Evolutionary conservation across 2,113 vertebrate genomes (phyloP).

Genomic region (Neogobius melanostomus): DNA sequence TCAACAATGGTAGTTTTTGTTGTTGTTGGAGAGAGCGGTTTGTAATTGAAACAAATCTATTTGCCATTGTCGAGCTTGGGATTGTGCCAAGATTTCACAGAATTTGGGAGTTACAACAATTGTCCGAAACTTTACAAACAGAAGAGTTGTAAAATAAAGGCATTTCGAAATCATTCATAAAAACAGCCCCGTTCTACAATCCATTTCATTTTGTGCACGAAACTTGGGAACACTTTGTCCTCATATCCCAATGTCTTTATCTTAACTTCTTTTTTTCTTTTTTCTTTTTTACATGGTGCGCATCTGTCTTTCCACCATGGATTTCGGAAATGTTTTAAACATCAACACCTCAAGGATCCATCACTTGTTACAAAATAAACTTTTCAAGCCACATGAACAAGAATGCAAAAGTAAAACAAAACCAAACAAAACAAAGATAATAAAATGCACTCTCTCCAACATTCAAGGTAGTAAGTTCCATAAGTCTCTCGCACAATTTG

Average conservation of each 20-base stretch:
- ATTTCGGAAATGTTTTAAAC: conserved; percentile 59
- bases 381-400: conserved; percentile 50
- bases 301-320: conserved; percentile 46
- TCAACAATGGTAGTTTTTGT: too few species aligned
- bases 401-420: conserved; percentile 50
- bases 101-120: too few species aligned
- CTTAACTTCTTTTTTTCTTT: conserved; percentile 32
- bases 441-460: conserved; percentile 69
- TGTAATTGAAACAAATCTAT: too few species aligned
- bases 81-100: too few species aligned
- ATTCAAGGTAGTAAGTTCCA: conserved; percentile 76
- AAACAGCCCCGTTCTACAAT: conserved; percentile 5
- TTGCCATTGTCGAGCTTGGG: too few species aligned
- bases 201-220: conserved; percentile 6
- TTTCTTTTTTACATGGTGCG: conserved; percentile 62
- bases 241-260: conserved; percentile 36
- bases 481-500: conserved; percentile 62
- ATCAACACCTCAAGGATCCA: conserved; percentile 59
- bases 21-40: too few species aligned
- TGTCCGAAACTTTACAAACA: too few species aligned
- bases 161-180: background rate
- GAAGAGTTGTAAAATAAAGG: too few species aligned
- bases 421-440: conserved; percentile 49
- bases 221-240: conserved; percentile 25
- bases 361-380: conserved; percentile 66